Evolutionary conservation across 2,888 invertebrate genomes (phyloP).

Genomic region (Junonia oenone): DNA sequence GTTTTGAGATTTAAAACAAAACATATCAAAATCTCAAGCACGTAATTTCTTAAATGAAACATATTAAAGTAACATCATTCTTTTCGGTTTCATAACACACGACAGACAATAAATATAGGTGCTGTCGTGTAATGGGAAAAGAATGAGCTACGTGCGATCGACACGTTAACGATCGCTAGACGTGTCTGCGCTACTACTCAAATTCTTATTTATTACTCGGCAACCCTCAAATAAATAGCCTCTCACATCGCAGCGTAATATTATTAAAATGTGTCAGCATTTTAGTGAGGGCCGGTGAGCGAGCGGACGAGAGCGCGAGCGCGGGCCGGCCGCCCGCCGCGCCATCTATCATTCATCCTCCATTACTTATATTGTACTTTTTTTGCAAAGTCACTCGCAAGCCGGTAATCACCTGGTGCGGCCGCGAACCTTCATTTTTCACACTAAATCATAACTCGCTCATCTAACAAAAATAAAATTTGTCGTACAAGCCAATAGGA

Average conservation of each 20-base stretch:
- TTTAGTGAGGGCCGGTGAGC: conserved; percentile 54
- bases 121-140: conserved; percentile 52
- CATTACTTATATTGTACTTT: conserved; percentile 80
- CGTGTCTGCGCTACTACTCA: conserved; percentile 63
- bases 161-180: conserved; percentile 62
- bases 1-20: background rate
- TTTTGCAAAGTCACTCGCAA: conserved; percentile 77
- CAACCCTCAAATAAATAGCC: conserved; percentile 73
- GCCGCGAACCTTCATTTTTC: conserved; percentile 74
- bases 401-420: conserved; percentile 79
- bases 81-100: conserved; percentile 12
- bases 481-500: conserved; percentile 75
- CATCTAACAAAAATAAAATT: conserved; percentile 78
- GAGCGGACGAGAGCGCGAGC: conserved; percentile 45
- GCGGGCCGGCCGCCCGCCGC: conserved; percentile 42
- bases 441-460: conserved; percentile 76
- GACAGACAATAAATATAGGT: conserved; percentile 33
- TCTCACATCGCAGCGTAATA: conserved; percentile 71
- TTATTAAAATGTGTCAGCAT: conserved; percentile 80
- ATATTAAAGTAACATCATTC: background rate
- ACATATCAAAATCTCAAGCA: background rate
- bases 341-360: conserved; percentile 79
- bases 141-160: conserved; percentile 62
- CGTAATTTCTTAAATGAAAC: background rate
- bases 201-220: conserved; percentile 72